Percentiles rank a stretch among this genome's conserved stretches.
These are phyloP conservation scores for Entomobrya proxima DNA, from an alignment of 2,888 invertebrate genomes.

Conservation along the genomic window DNA sequence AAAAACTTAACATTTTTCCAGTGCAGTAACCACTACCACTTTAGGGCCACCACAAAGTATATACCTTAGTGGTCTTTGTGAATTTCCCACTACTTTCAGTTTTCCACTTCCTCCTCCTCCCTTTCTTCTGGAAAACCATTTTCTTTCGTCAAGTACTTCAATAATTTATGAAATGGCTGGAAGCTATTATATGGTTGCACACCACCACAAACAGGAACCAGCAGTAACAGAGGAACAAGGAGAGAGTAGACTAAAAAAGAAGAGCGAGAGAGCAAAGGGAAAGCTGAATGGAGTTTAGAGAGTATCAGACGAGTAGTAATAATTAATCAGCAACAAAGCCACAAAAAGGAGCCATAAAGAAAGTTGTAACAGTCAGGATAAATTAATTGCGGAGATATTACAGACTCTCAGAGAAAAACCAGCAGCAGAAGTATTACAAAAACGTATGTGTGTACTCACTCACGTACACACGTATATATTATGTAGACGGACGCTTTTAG, in stretches of 20 bases:
- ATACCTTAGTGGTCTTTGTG: background rate
- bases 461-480: background rate
- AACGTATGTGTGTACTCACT: background rate
- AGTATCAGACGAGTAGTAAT: conserved; percentile 49
- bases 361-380: conserved; percentile 54
- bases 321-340: conserved; percentile 60
- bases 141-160: conserved; percentile 61
- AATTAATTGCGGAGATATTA: conserved; percentile 53
- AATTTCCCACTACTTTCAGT: conserved; percentile 1
- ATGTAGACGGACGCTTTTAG: background rate
- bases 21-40: conserved; percentile 9
- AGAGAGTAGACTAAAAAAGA: background rate
- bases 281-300: conserved; percentile 10
- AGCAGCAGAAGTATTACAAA: background rate
- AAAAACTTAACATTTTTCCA: conserved; percentile 19
- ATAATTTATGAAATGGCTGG: conserved; percentile 65
- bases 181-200: conserved; percentile 49
- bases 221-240: background rate
- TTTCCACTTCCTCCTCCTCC: background rate
- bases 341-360: conserved; percentile 58
- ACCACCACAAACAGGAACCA: conserved; percentile 26
- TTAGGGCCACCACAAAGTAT: background rate
- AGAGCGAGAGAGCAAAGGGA: background rate
- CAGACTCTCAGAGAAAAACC: background rate
- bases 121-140: conserved; percentile 9